Evolutionary conservation across 2,113 vertebrate species (phyloP).

Genomic region (Macaca nemestrina): DNA sequence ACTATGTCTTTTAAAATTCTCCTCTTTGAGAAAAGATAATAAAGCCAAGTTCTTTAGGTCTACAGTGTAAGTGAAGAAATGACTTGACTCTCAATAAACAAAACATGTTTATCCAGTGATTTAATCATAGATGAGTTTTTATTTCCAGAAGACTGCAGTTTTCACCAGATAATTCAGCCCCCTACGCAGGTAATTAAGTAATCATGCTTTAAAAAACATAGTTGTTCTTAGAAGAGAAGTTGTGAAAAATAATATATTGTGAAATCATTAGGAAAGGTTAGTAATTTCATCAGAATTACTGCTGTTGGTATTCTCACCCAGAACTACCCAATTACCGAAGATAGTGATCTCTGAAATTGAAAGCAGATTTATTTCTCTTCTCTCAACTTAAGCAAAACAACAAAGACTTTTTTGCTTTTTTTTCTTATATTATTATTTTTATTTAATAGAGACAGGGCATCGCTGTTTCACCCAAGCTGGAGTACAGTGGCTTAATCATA

Average conservation of each 20-base stretch:
- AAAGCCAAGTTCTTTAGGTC: background rate
- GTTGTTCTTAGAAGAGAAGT: background rate
- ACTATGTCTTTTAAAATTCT: background rate
- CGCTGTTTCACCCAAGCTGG: too few species aligned
- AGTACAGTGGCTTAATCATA: too few species aligned
- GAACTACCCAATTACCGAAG: background rate
- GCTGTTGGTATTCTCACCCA: background rate
- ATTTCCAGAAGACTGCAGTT: background rate
- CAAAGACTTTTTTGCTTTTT: background rate
- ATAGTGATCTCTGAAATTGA: background rate
- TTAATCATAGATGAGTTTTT: conserved; percentile 30
- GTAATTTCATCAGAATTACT: conserved; percentile 35
- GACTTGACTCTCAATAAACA: background rate
- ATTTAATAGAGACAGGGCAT: too few species aligned
- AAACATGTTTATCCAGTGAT: background rate
- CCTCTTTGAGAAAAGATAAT: background rate
- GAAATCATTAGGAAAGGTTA: background rate
- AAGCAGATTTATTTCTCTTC: background rate
- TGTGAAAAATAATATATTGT: conserved; percentile 33
- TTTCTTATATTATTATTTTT: too few species aligned
- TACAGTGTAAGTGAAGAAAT: background rate
- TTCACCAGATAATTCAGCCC: background rate
- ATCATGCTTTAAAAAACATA: conserved; percentile 1
- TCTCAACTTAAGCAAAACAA: background rate
- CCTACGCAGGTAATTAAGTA: background rate